A percentile compares a stretch with the other conserved stretches of the same genome.
Conservation (phyloP, 2,888 invertebrate species). For the Scaptomyza reducta region DNA sequence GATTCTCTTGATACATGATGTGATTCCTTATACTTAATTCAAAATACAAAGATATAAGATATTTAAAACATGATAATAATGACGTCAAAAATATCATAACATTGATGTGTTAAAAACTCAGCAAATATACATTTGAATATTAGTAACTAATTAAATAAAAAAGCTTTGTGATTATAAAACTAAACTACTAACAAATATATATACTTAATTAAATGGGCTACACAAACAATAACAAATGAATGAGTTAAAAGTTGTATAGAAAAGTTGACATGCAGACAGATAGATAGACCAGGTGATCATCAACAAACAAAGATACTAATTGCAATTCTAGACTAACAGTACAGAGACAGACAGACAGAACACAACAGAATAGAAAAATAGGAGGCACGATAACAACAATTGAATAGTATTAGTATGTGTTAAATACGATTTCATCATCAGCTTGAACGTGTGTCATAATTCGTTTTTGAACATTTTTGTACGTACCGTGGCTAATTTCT, state of each 20-base stretch:
- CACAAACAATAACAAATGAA: slow-evolving; percentile 26
- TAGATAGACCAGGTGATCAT: slow-evolving; percentile 25
- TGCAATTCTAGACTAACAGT: slow-evolving; percentile 18
- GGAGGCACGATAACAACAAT: slow-evolving; percentile 36
- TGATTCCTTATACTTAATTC: slow-evolving; percentile 6
- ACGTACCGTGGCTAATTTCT: slow-evolving; percentile 97
- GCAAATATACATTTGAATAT: neutral
- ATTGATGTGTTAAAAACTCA: neutral
- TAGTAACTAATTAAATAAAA: neutral
- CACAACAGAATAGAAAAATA: slow-evolving; percentile 7
- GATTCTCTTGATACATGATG: slow-evolving; percentile 12
- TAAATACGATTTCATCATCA: slow-evolving; percentile 46
- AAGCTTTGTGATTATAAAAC: neutral
- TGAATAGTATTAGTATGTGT: slow-evolving; percentile 18
- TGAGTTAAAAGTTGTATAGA: slow-evolving; percentile 7
- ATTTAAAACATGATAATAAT: neutral
- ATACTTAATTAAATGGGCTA: slow-evolving; percentile 2
- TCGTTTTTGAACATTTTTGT: slow-evolving; percentile 74
- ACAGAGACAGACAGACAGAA: neutral
- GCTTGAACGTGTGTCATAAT: slow-evolving; percentile 60
- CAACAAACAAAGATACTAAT: slow-evolving; percentile 16
- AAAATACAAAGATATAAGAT: neutral
- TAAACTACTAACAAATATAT: slow-evolving; percentile 11
- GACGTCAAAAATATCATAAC: slow-evolving; percentile 4
- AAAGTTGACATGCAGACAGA: slow-evolving; percentile 35